Base-by-base conservation (phyloP, 2,797 vertebrate genomes). In the Syngnathus acus region DNA sequence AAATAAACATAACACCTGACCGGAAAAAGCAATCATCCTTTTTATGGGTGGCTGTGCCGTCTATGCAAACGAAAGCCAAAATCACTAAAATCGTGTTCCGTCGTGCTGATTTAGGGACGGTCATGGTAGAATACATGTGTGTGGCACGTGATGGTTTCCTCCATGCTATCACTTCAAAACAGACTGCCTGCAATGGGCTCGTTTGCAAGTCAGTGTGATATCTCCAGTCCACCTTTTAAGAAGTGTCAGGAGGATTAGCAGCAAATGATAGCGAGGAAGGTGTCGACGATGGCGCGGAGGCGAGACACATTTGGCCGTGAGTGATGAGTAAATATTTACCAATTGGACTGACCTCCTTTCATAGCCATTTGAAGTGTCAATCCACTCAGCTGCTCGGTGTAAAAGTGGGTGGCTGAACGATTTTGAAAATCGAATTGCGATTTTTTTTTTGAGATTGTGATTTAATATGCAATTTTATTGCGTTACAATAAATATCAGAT, bases 321-420 rank as follows among this genome's bases (percentile, higher is more conserved):
- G 69, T 57, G 86, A 87, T 88, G 85, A 87, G 86, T 26, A 75
- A 75, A 73, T 73, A 70, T 83, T 75, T 72, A 64, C 72, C 57
- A 76, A 68, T 43, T 1, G 32, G 64, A 66, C 72, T 50, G 74
- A 81, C 72, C 76, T 79, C 74, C 69, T 80, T 79, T 38, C 68
- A 4, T 68, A 66, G 51, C 62, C 72, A 66, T 84, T 79, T 79
- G 75, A 85, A 83, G 83, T 77, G 78, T 82, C 80, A 72, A 63
- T 84, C 78, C 62, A 65, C 74, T 81, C 72, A 2, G 66, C 70
- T 55, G 63, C 68, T 76, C 55, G 13, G 26, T 7, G 26, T 8
- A 37, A 37, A 57, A 57, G 55, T 38, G 26, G 55, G 37, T 16
- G 26, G 54, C 13, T 13, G 10, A 11, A 43, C 11, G 42, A 43